These are phyloP conservation scores for Hassar affinis DNA, from an alignment of 2,113 vertebrate genomes.

Conservation along the genomic window DNA sequence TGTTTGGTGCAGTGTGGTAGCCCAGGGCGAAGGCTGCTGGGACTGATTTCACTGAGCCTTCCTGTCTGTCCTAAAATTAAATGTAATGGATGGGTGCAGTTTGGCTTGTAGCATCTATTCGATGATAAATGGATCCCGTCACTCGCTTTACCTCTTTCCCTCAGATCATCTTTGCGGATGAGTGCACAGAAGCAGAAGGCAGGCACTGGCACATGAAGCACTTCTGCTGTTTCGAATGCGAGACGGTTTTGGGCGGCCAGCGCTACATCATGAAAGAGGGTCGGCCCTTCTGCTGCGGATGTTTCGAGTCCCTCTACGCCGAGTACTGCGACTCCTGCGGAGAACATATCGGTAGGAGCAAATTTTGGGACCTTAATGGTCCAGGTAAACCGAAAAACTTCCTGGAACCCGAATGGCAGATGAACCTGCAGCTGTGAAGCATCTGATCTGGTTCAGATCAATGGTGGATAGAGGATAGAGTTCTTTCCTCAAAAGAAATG, in stretches of 20 bases:
- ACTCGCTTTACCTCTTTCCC: slow-evolving; percentile 25
- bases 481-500: background rate
- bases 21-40: background rate
- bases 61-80: slow-evolving; percentile 7
- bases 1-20: background rate
- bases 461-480: no score
- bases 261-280: slow-evolving; percentile 99
- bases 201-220: slow-evolving; percentile 99
- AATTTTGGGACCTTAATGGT: background rate
- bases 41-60: background rate
- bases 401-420: background rate
- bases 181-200: slow-evolving; percentile 96
- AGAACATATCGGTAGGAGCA: slow-evolving; percentile 89
- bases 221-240: slow-evolving; percentile 98
- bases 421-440: slow-evolving; percentile 9
- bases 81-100: slow-evolving; percentile 12
- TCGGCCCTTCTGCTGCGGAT: slow-evolving; percentile 94
- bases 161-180: slow-evolving; percentile 96
- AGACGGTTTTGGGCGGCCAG: slow-evolving; percentile 92
- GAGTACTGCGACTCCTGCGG: slow-evolving; percentile 97
- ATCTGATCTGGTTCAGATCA: slow-evolving; percentile 45
- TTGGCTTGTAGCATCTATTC: slow-evolving; percentile 16
- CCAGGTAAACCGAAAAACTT: background rate
- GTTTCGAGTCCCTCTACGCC: slow-evolving; percentile 93
- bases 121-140: background rate